Base-by-base conservation (phyloP, 2,888 invertebrate species). In the Orthosia incerta region DNA sequence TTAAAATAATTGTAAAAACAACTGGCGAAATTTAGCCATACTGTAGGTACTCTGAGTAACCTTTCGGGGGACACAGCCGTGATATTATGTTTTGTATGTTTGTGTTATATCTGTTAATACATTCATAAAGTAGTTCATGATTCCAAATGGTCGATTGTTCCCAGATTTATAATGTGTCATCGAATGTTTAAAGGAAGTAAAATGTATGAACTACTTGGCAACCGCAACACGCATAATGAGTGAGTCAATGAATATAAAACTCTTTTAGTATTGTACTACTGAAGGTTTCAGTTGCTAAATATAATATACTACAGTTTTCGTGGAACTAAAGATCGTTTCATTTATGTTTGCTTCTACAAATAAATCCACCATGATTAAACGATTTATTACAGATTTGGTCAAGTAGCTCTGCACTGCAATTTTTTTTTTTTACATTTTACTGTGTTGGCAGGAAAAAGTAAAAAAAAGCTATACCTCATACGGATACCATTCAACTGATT, bases 201-300 rank as follows among this genome's bases (percentile, higher is more conserved):
- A 61, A 50, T 7, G 12, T 16, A 20, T 26, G 11, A 31, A 55
- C 73, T 46, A 79, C 61, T 79, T 74, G 72, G 79, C 74, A 74
- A 79, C 79, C 59, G 79, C 74, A 74, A 79, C 79, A 71, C 48
- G 18, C 39, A 7, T n/a, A 46, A 50, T 39, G 46, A 48, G 39
- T 16, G 20, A 63, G 16, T 74, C 57, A 74, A 62, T 62, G 51
- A 74, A 53, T 62, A 57, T 39, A 46, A 48, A 46, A 74, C 46
- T 51, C 12, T 51, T 4, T 4, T 18, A 39, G 71, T 39, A 51
- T 56, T 75, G 26, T 79, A 80, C 56, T 80, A 80, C 62, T 71
- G 55, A 78, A 45, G 39, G 31, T 80, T 80, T 53, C 46, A 48
- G 62, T 62, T 39, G 74, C 62, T 74, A 76, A 80, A 31, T 77